Evolutionary conservation across 2,888 invertebrate genomes (phyloP).

Genomic region (Drosophila formosana): DNA sequence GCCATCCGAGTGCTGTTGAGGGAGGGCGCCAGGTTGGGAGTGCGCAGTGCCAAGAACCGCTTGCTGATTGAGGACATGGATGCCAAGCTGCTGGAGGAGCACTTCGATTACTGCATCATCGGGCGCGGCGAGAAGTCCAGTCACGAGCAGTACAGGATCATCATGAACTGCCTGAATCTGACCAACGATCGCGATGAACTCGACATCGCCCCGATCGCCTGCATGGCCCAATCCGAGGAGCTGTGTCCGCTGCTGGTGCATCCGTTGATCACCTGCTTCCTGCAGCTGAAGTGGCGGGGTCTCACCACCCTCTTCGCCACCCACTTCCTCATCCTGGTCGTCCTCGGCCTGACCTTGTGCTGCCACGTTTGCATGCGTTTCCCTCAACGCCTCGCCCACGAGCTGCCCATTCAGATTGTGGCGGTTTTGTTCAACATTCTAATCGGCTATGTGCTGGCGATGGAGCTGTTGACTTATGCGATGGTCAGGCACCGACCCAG

Average conservation of each 20-base stretch:
- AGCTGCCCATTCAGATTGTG: constrained; percentile 86
- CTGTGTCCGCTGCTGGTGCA: constrained; percentile 90
- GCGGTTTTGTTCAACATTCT: constrained; percentile 74
- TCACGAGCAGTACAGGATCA: constrained; percentile 89
- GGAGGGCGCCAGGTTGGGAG: constrained; percentile 90
- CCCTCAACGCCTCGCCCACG: constrained; percentile 87
- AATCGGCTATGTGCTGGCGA: constrained; percentile 10
- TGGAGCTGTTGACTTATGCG: constrained; percentile 89
- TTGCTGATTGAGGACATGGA: constrained; percentile 90
- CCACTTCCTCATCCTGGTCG: constrained; percentile 89
- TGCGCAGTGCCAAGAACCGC: constrained; percentile 87
- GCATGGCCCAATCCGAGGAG: constrained; percentile 89
- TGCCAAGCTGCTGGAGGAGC: constrained; percentile 89
- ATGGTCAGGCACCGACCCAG: constrained; percentile 90
- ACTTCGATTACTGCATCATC: constrained; percentile 90
- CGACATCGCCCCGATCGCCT: constrained; percentile 91
- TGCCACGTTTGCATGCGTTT: constrained; percentile 89
- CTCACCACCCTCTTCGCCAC: constrained; percentile 90
- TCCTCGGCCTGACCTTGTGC: constrained; percentile 89
- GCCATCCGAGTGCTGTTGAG: constrained; percentile 88
- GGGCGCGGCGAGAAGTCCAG: constrained; percentile 88
- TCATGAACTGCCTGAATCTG: constrained; percentile 90
- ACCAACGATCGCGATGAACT: constrained; percentile 85
- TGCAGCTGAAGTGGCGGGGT: constrained; percentile 92
- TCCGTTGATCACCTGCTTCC: constrained; percentile 91